phyloP scores from a whole-genome alignment of 2,113 vertebrate species.

The Pogonocichla stellata region DNA sequence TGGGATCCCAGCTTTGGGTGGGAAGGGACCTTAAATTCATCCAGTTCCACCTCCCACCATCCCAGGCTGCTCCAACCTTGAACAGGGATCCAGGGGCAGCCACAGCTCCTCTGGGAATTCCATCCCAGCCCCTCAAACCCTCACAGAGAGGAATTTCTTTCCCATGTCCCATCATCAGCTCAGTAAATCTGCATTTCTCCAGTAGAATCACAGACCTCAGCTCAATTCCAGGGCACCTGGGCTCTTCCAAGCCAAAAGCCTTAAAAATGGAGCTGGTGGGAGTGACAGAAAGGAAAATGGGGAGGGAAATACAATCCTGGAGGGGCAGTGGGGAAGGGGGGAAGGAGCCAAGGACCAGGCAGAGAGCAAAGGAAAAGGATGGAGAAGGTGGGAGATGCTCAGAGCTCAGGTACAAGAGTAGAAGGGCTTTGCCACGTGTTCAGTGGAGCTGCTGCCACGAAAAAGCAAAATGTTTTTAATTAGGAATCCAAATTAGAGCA shows the following conservation, averaged over 20 bases:
- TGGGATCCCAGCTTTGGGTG: neutral
- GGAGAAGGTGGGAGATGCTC: neutral
- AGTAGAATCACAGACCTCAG: neutral
- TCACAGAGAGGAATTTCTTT: rapidly evolving
- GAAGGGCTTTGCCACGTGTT: rapidly evolving
- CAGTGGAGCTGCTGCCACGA: neutral
- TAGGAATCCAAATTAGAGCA: neutral
- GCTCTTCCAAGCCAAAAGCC: neutral
- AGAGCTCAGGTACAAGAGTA: neutral
- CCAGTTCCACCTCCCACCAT: neutral
- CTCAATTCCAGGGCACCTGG: neutral
- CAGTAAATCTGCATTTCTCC: neutral
- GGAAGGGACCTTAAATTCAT: neutral
- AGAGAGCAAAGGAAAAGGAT: neutral
- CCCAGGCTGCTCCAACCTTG: too few relatives aligned
- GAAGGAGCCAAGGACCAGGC: neutral
- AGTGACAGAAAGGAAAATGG: too few relatives aligned
- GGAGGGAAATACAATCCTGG: rapidly evolving
- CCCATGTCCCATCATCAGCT: neutral
- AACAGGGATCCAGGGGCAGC: neutral
- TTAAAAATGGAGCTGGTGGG: neutral
- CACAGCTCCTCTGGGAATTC: neutral
- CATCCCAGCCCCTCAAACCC: neutral
- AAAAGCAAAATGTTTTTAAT: neutral
- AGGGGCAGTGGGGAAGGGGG: neutral